phyloP scores from a whole-genome alignment of 2,113 vertebrate genomes.

The Anoura caudifer region DNA sequence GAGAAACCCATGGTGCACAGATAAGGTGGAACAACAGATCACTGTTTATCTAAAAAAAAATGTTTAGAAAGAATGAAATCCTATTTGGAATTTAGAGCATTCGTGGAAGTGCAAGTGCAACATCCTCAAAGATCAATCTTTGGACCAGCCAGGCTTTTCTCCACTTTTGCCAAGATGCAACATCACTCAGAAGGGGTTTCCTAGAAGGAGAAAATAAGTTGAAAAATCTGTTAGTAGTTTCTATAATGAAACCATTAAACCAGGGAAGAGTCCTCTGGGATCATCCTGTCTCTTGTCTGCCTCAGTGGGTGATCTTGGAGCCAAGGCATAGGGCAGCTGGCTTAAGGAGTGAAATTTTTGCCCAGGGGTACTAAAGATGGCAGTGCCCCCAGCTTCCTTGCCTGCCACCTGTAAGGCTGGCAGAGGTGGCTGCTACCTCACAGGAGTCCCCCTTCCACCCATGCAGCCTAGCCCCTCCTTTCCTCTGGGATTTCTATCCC shows the following conservation, averaged over 20 bases:
- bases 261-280: neutral
- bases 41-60: neutral
- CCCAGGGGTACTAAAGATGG: neutral
- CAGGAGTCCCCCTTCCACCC: neutral
- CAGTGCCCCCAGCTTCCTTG: neutral
- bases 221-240: neutral
- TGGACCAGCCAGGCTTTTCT: neutral
- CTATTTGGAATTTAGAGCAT: neutral
- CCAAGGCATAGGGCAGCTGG: neutral
- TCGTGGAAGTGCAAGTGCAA: neutral
- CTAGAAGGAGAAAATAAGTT: constrained; percentile 46
- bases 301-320: neutral
- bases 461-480: no score
- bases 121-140: neutral
- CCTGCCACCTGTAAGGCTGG: neutral
- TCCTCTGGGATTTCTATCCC: neutral
- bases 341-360: neutral
- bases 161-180: neutral
- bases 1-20: neutral
- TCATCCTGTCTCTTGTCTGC: neutral
- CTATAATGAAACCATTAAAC: neutral
- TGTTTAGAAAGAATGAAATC: neutral
- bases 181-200: constrained; percentile 71
- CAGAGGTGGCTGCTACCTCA: neutral
- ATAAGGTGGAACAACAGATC: neutral